A percentile compares a stretch with the other conserved stretches of the same genome.
These are phyloP conservation scores for Hartigia nigra DNA, from an alignment of 2,888 invertebrate genomes.

Conservation along the genomic window DNA sequence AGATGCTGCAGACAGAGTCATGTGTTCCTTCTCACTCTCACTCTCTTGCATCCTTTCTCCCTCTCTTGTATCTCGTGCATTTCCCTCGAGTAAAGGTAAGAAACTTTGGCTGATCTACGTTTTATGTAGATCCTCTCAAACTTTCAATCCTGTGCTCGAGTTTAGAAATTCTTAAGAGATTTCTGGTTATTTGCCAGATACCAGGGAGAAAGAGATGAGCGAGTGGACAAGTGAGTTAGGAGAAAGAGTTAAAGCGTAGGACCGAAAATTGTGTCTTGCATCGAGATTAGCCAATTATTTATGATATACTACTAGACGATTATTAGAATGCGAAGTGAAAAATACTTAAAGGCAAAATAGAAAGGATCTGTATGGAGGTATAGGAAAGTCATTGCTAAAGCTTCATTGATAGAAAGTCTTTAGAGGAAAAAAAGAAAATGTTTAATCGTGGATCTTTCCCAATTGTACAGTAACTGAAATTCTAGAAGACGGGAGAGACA, in stretches of 20 bases:
- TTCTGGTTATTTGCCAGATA: not conserved
- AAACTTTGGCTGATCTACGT: conserved; percentile 52
- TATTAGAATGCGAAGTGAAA: conserved; percentile 11
- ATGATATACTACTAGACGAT: conserved; percentile 10
- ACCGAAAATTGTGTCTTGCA: not conserved
- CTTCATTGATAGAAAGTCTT: not conserved
- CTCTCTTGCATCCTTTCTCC: not conserved
- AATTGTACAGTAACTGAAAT: not conserved
- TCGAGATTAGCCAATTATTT: conserved; percentile 2
- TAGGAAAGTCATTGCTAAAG: not conserved
- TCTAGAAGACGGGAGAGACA: not conserved
- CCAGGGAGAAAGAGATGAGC: not conserved
- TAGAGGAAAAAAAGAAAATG: not conserved
- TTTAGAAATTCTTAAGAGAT: not conserved
- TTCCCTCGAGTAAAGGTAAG: conserved; percentile 22
- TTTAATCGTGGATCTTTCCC: not conserved
- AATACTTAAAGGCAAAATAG: conserved; percentile 20
- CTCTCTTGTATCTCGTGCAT: not conserved
- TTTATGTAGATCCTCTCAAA: conserved; percentile 51
- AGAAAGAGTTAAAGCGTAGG: not conserved
- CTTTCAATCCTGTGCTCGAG: conserved; percentile 28
- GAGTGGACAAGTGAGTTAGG: not conserved
- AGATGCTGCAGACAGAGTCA: not conserved
- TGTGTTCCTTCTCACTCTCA: not conserved
- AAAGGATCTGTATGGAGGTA: conserved; percentile 7